These are phyloP conservation scores for Poeciliopsis prolifica DNA, from an alignment of 2,113 vertebrate genomes.

Conservation along the genomic window DNA sequence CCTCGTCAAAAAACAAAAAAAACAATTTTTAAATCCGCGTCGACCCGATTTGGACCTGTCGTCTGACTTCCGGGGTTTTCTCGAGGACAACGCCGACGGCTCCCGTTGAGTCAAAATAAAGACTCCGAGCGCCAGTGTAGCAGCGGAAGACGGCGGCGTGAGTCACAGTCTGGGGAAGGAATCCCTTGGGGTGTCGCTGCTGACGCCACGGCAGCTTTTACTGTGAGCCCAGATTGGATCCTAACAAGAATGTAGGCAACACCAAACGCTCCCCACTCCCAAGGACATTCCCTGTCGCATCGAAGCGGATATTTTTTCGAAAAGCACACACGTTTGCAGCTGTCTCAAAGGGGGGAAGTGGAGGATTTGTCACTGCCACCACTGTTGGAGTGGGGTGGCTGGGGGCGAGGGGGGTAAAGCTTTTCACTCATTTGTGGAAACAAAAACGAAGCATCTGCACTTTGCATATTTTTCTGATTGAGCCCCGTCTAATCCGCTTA, in stretches of 20 bases:
- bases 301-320: neutral
- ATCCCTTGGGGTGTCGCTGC: conserved; percentile 52
- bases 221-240: conserved; percentile 39
- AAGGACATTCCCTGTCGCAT: conserved; percentile 14
- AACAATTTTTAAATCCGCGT: neutral
- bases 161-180: conserved; percentile 61
- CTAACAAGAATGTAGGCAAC: conserved; percentile 45
- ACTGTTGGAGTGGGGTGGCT: neutral
- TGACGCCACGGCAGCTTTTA: conserved; percentile 46
- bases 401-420: neutral
- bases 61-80: conserved; percentile 17
- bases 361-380: neutral
- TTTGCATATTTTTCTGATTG: conserved; percentile 57
- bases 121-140: conserved; percentile 20
- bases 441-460: conserved; percentile 34
- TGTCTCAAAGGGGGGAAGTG: neutral
- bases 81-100: conserved; percentile 13
- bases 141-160: conserved; percentile 30
- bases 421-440: conserved; percentile 10
- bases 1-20: too few relatives aligned
- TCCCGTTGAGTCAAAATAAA: conserved; percentile 6
- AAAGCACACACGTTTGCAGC: neutral
- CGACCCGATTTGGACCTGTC: conserved; percentile 27
- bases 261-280: conserved; percentile 3
- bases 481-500: conserved; percentile 55